A percentile compares a stretch with the other conserved stretches of the same genome.
phyloP scores from a whole-genome alignment of 2,888 invertebrate genomes.

The Amblyteles armatorius region DNA sequence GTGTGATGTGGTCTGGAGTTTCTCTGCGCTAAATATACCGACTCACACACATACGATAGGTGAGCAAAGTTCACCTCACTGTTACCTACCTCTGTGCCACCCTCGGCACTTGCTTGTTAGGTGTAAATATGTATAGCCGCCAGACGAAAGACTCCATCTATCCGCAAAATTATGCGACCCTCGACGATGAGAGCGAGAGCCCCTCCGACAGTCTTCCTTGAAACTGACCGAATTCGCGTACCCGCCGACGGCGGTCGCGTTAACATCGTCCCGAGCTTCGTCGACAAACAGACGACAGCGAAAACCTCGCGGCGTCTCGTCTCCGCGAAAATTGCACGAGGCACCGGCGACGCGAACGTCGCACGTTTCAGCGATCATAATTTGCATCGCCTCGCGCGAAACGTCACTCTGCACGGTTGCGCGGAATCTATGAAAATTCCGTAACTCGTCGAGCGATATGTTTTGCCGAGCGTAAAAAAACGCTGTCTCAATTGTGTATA shows the following conservation, averaged over 20 bases:
- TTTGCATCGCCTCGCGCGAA: not conserved
- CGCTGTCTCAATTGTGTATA: not conserved
- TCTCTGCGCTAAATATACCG: slow-evolving; percentile 26
- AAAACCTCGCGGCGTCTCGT: not conserved
- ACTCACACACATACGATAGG: not conserved
- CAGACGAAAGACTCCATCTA: slow-evolving; percentile 11
- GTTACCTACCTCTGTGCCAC: not conserved
- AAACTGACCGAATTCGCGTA: not conserved
- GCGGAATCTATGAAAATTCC: not conserved
- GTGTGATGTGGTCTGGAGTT: slow-evolving; percentile 23
- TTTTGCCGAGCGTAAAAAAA: not conserved
- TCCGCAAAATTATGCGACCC: slow-evolving; percentile 3
- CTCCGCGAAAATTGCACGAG: not conserved
- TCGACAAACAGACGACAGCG: not conserved
- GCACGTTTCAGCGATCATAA: not conserved
- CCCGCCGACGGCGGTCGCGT: not conserved
- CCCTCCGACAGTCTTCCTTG: not conserved
- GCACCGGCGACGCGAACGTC: not conserved
- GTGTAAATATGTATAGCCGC: not conserved
- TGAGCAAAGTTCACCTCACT: not conserved
- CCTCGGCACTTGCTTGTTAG: slow-evolving; percentile 4
- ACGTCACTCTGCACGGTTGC: not conserved
- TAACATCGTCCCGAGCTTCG: not conserved
- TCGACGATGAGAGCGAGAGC: not conserved
- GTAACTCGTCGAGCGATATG: not conserved